Percentiles rank a stretch among this genome's conserved stretches.
Conservation (phyloP, 2,113 vertebrate species). For the Sylvilagus bachmani region DNA sequence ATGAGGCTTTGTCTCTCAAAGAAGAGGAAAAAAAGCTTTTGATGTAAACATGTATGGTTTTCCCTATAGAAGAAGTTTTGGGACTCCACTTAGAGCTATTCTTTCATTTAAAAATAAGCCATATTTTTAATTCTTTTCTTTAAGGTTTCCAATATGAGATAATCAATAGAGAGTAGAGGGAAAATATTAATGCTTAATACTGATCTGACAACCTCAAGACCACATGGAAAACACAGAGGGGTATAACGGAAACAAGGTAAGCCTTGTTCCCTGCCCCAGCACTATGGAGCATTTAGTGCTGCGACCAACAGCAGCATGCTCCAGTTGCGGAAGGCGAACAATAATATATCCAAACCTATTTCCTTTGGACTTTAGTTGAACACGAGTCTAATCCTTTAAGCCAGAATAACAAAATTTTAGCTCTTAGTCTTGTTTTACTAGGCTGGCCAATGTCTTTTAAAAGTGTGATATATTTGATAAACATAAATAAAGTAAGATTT, state of each 20-base stretch:
- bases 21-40: not conserved
- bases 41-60: not conserved
- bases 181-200: not conserved
- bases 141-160: not conserved
- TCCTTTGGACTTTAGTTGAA: not conserved
- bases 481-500: conserved; percentile 1
- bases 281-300: not conserved
- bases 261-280: not conserved
- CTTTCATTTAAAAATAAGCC: conserved; percentile 55
- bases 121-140: not conserved
- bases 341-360: not conserved
- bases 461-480: not conserved
- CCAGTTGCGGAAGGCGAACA: not conserved
- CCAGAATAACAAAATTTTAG: not conserved
- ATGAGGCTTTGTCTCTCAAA: not conserved
- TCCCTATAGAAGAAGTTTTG: not conserved
- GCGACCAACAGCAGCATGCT: not conserved
- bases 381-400: not conserved
- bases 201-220: not conserved
- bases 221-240: not conserved
- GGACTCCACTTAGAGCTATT: not conserved
- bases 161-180: not conserved
- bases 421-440: not conserved
- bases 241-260: not conserved
- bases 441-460: not conserved